Evolutionary conservation across 2,113 vertebrate genomes (phyloP), one percentile per base, ranked within the genome.

Genomic region (Microtus ochrogaster): DNA sequence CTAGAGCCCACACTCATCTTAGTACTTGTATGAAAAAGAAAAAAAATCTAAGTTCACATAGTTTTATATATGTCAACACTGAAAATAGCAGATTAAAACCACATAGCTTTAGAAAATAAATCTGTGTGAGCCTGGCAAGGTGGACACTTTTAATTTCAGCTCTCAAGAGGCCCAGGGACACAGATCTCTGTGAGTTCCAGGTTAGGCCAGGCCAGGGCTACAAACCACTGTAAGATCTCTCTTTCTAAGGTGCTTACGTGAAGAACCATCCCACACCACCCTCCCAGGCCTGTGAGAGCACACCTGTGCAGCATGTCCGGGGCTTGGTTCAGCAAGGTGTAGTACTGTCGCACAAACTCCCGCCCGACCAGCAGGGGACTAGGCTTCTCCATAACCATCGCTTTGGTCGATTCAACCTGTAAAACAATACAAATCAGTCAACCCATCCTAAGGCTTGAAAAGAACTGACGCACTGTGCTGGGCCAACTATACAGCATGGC

Each of bases 321-420:
- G 89, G 99, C 99, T 98, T 99, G 99, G 98, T 99, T 99, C 94
- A 99, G 98, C 97, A 99, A 99, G 30, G 99, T 99, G 97, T 99
- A 99, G 98, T 99, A 99, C 99, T 99, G 99, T 98, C 99, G 99
- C 99, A 99, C 99, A 91, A 99, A 99, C 98, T 99, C 99, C 99
- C 99, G 99, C 99, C 99, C 99, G 99, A 99, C 99, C 99, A 99
- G 99, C 99, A 99, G 99, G 99, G 99, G 99, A 99, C 99, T 99
- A 99, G 99, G 99, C 99, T 99, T 99, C 99, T 99, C 99, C 99
- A 99, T 99, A 99, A 99, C 99, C 99, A 99, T 99, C 99, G 99
- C 99, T 99, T 99, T 99, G 99, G 99, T 99, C 98, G 99, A 98
- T 98, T 99, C 99, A 98, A 99, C 98, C 98, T 98, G 98, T 41